Percentiles rank a stretch among this genome's conserved stretches.
Evolutionary conservation across 2,113 vertebrate species (phyloP).

Genomic region (Addax nasomaculatus): DNA sequence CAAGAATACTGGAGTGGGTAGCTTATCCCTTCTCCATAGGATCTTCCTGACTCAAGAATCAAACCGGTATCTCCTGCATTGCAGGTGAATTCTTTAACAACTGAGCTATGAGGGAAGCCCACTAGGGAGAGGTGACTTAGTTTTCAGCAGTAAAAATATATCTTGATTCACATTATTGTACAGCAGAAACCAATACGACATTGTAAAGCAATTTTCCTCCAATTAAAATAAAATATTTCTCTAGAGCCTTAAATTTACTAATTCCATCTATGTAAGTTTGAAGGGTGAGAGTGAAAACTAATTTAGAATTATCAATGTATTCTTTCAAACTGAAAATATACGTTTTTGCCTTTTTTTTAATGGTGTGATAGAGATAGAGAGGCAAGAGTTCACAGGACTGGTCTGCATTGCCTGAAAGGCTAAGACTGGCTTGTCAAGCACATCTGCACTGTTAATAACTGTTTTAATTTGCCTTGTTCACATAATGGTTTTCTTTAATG

Average conservation of each 20-base stretch:
- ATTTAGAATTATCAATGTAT: neutral
- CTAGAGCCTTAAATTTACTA: neutral
- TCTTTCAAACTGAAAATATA: neutral
- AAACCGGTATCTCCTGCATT: neutral
- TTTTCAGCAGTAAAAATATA: neutral
- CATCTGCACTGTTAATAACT: slow-evolving; percentile 33
- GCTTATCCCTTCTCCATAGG: neutral
- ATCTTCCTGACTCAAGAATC: neutral
- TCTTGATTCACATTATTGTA: neutral
- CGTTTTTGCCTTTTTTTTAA: neutral
- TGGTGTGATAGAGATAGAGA: neutral
- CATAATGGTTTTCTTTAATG: slow-evolving; percentile 44
- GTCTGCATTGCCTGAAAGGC: neutral
- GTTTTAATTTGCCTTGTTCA: slow-evolving; percentile 38
- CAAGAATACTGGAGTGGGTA: neutral
- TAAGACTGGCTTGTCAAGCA: neutral
- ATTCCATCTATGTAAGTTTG: neutral
- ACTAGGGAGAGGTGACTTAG: neutral
- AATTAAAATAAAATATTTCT: neutral
- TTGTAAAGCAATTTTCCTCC: neutral
- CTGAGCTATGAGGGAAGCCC: neutral
- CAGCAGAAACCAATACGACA: neutral
- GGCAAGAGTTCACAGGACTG: neutral
- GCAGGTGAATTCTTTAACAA: neutral
- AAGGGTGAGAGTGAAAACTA: neutral